These are phyloP conservation scores for Eumaeus atala DNA, from an alignment of 1,140 invertebrate genomes.

Conservation along the genomic window DNA sequence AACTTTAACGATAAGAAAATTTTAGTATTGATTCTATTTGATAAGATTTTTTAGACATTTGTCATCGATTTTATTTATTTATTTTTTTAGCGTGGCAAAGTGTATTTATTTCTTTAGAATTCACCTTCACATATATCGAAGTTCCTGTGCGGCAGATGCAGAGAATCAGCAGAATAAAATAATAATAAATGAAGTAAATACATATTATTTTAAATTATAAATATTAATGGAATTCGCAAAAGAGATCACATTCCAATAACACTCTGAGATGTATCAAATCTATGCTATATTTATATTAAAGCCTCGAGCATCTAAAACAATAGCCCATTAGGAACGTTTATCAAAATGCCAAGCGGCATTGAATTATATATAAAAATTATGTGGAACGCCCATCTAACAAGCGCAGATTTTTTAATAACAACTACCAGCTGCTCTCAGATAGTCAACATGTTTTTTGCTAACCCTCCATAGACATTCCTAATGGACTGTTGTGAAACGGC, in stretches of 20 bases:
- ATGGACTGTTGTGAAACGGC: background rate
- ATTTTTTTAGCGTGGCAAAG: too few species aligned
- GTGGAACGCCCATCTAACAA: slow-evolving; percentile 6
- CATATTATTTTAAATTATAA: too few species aligned
- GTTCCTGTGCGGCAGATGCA: too few species aligned
- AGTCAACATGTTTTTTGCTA: slow-evolving; percentile 4
- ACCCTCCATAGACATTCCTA: slow-evolving; percentile 8
- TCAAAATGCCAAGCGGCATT: slow-evolving; percentile 6
- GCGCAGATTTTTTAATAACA: slow-evolving; percentile 9
- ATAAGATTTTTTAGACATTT: too few species aligned
- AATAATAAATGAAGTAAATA: too few species aligned
- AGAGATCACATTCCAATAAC: background rate
- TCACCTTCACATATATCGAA: too few species aligned
- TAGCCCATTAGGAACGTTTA: slow-evolving; percentile 4
- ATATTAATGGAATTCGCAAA: background rate
- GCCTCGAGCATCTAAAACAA: slow-evolving; percentile 3
- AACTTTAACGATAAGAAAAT: too few species aligned
- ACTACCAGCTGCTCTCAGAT: slow-evolving; percentile 2
- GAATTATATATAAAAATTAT: slow-evolving; percentile 1
- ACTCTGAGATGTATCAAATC: background rate
- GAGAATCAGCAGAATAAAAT: too few species aligned
- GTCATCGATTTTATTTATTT: too few species aligned
- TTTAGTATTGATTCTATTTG: too few species aligned
- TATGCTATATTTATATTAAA: background rate
- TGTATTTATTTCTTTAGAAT: too few species aligned